Base-by-base conservation (phyloP, 2,797 vertebrate species). In the Potorous gilbertii region DNA sequence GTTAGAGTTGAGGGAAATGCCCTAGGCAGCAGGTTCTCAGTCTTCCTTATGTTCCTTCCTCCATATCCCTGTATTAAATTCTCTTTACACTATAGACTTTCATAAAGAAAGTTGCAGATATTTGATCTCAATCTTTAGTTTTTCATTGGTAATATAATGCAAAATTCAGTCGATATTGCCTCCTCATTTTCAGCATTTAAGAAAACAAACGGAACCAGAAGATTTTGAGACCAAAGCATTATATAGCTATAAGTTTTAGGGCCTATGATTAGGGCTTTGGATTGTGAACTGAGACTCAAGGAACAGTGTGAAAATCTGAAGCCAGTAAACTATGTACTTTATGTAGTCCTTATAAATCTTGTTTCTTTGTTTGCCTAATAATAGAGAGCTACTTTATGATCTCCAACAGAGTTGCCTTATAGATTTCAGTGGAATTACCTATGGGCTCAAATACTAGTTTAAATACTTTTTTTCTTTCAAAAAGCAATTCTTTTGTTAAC, bases 111-210 rank as follows among this genome's bases (percentile, higher is more conserved):
- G 14, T 52, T 6, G 1, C n/a, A 90, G 56, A 91, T 92, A 87
- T 93, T 94, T 90, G 34, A 87, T 93, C 92, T 92, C 40, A 46
- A 29, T 93, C 55, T 93, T 94, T 95, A 21, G 10, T 52, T 90
- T 0, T 54, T 95, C 40, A 62, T 5, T 93, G 50, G 34, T 89
- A 66, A 52, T 4, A 54, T 3, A 93, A 95, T 93, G 56, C 90
- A 94, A 90, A 91, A 91, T 94, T 95, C 91, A 40, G 16, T 91
- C 96, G 91, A 87, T 55, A 16, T 81, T 94, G 24, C 59, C 92
- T 90, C 55, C 18, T 94, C 56, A 56, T 28, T 74, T 94, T 97
- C 52, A 95, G 59, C 56, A 92, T 91, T 96, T 95, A 40, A 74
- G n/a, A 96, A 95, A 52, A 14, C 40, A 40, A 29, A 59, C 54